A percentile compares a stretch with the other conserved stretches of the same genome.
Evolutionary conservation across 2,888 invertebrate species (phyloP).

Genomic region (Calephelis perditalis): DNA sequence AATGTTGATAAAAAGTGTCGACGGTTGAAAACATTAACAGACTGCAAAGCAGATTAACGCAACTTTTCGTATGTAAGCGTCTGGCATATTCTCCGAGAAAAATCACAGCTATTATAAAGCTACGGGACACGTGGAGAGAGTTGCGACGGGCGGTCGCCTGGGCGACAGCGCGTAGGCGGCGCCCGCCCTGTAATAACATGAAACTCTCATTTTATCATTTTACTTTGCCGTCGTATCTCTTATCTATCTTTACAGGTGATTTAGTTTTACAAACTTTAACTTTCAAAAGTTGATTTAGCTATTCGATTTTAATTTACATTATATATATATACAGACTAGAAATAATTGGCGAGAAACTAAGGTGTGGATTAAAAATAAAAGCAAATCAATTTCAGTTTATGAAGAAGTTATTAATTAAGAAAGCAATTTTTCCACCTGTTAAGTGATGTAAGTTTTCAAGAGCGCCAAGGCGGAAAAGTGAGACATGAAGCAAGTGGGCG

Average conservation of each 20-base stretch:
- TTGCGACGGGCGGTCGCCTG: constrained; percentile 57
- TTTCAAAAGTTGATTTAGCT: not conserved
- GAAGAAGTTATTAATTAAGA: constrained; percentile 5
- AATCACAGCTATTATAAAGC: constrained; percentile 28
- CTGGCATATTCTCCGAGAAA: constrained; percentile 22
- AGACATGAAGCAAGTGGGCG: constrained; percentile 73
- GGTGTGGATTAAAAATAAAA: not conserved
- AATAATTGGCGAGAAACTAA: too few species aligned
- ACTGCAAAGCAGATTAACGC: not conserved
- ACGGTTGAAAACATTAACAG: too few species aligned
- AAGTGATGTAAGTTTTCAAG: constrained; percentile 48
- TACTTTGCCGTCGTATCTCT: constrained; percentile 26
- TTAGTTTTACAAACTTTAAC: not conserved
- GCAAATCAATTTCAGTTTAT: not conserved
- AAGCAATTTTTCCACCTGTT: constrained; percentile 33
- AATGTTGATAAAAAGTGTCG: too few species aligned
- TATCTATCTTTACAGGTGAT: not conserved
- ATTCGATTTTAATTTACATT: too few species aligned
- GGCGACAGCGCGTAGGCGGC: constrained; percentile 52
- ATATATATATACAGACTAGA: too few species aligned
- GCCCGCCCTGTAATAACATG: constrained; percentile 37
- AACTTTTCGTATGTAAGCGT: constrained; percentile 1
- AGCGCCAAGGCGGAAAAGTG: constrained; percentile 74
- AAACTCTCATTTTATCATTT: constrained; percentile 30
- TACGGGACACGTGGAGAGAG: constrained; percentile 37